Conservation (phyloP, 2,888 invertebrate species). For the Chloroclystis v-ata region DNA sequence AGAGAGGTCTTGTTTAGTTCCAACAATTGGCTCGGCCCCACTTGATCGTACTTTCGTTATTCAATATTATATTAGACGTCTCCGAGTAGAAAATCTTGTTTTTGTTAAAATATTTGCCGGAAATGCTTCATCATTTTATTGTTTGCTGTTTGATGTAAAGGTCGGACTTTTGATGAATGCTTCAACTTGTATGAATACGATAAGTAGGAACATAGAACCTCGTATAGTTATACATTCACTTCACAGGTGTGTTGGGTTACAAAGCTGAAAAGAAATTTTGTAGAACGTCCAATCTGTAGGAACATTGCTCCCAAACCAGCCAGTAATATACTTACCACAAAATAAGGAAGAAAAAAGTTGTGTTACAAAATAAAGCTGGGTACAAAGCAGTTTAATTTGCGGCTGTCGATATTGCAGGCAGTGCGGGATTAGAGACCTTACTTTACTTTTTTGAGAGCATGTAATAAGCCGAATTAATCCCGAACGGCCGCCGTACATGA, state of each 20-base stretch:
- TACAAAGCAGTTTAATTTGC: conserved; percentile 42
- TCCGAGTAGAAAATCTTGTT: conserved; percentile 28
- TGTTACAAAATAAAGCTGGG: conserved; percentile 25
- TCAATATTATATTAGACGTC: conserved; percentile 61
- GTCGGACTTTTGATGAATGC: neutral
- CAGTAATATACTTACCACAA: conserved; percentile 8
- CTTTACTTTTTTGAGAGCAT: conserved; percentile 28
- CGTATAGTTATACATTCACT: neutral
- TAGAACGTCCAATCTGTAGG: neutral
- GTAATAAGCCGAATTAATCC: conserved; percentile 34
- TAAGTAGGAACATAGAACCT: too few relatives aligned
- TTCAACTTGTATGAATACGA: neutral
- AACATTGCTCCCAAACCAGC: neutral
- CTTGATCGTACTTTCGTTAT: conserved; percentile 54
- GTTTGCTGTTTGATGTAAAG: conserved; percentile 10
- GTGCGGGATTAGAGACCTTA: conserved; percentile 25
- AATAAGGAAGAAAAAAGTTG: conserved; percentile 12
- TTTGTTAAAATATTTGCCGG: conserved; percentile 17
- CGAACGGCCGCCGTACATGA: conserved; percentile 18
- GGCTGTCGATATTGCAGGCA: conserved; percentile 47
- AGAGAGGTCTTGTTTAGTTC: conserved; percentile 56
- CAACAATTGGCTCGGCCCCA: conserved; percentile 54
- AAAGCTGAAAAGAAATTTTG: neutral
- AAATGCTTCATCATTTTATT: conserved; percentile 13
- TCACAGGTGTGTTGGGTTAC: neutral